These are phyloP conservation scores for Irena cyanogastra DNA, from an alignment of 2,113 vertebrate genomes.

Conservation along the genomic window DNA sequence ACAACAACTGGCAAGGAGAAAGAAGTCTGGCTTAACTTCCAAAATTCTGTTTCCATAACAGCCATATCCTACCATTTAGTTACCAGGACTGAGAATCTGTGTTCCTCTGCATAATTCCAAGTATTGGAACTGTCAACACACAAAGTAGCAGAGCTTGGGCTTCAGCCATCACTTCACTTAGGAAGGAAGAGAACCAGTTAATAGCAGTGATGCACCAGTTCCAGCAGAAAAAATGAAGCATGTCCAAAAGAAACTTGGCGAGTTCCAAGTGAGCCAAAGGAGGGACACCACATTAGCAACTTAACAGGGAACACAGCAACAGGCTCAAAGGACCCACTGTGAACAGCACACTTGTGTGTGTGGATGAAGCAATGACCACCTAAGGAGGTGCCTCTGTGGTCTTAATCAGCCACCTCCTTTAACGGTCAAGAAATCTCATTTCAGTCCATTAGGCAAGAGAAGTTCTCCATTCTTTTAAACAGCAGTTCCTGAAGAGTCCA, in stretches of 20 bases:
- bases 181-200: conserved; percentile 73
- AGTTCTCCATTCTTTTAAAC: conserved; percentile 53
- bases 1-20: conserved; percentile 2
- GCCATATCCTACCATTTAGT: not conserved
- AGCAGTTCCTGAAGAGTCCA: conserved; percentile 41
- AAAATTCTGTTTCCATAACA: not conserved
- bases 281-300: conserved; percentile 71
- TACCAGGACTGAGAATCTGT: conserved; percentile 24
- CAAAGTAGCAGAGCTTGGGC: conserved; percentile 59
- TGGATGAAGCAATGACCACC: conserved; percentile 60
- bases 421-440: conserved; percentile 43
- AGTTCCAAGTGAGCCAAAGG: conserved; percentile 75
- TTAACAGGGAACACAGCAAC: conserved; percentile 67
- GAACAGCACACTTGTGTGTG: conserved; percentile 50
- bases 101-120: conserved; percentile 35
- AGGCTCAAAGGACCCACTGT: conserved; percentile 66
- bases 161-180: conserved; percentile 69
- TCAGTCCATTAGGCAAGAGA: conserved; percentile 44
- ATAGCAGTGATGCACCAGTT: conserved; percentile 70
- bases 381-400: conserved; percentile 67
- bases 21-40: not conserved
- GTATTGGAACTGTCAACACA: conserved; percentile 65
- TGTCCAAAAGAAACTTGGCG: conserved; percentile 73
- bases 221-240: conserved; percentile 65
- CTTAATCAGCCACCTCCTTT: conserved; percentile 58